Percentiles rank a stretch among this genome's conserved stretches.
Conservation (phyloP, 2,113 vertebrate genomes). For the Gavia stellata region DNA sequence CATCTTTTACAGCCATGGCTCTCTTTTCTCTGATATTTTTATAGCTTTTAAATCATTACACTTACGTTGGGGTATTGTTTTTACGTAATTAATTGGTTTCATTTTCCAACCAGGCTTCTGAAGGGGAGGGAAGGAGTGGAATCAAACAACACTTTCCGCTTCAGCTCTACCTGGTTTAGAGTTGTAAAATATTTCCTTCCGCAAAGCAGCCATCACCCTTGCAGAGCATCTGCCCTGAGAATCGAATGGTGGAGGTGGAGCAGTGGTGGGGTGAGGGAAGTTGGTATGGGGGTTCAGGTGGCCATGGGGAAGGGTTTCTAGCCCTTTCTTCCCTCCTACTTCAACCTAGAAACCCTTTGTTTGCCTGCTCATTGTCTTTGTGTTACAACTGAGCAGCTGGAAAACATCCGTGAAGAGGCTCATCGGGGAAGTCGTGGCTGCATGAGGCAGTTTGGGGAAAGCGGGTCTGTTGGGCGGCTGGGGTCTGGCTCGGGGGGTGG, state of each 20-base stretch:
- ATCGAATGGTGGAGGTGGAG: not conserved
- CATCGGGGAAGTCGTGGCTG: rapidly evolving
- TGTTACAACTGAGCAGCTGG: not conserved
- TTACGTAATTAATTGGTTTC: not conserved
- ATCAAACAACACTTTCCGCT: not conserved
- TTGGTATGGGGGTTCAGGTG: not conserved
- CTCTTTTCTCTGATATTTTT: not conserved
- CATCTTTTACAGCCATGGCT: not conserved
- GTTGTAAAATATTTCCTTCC: not conserved
- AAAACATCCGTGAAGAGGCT: rapidly evolving
- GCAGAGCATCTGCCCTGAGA: not conserved
- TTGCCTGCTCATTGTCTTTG: rapidly evolving
- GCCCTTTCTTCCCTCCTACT: not conserved
- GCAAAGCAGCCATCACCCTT: not conserved
- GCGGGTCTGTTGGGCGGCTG: too few relatives aligned
- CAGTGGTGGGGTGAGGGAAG: not conserved
- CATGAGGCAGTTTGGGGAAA: not conserved
- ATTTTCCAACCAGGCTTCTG: not conserved
- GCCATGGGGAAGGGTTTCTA: not conserved
- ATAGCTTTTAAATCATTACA: not conserved
- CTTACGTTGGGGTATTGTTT: not conserved
- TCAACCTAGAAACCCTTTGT: not conserved
- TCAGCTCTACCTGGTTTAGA: not conserved
- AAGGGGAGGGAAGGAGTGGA: rapidly evolving
- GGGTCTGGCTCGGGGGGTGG: rapidly evolving